Percentiles rank a stretch among this genome's conserved stretches.
Evolutionary conservation across 2,113 vertebrate genomes (phyloP).

Genomic region (Nesogale talazaci): DNA sequence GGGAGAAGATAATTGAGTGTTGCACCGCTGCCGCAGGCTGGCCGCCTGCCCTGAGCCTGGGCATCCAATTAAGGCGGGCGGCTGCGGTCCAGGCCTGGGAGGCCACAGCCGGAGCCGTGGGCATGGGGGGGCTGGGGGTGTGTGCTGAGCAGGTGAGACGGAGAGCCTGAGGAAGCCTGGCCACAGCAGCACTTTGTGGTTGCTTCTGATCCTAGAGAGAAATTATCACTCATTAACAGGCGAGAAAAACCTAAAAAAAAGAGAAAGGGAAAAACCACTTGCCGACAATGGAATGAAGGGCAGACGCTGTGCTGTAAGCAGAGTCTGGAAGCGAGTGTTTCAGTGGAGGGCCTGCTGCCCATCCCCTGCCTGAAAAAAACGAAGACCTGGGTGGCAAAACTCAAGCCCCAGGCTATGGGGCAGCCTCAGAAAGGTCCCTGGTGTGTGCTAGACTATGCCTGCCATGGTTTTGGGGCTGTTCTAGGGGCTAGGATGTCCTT

Average conservation of each 20-base stretch:
- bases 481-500: not conserved
- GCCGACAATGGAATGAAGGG: not conserved
- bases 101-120: not conserved
- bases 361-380: not conserved
- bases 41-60: not conserved
- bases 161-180: not conserved
- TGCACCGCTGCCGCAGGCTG: not conserved
- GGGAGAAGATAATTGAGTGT: not conserved
- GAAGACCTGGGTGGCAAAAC: not conserved
- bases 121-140: too few relatives aligned
- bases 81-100: not conserved
- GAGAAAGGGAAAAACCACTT: not conserved
- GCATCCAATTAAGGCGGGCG: not conserved
- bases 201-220: constrained; percentile 7
- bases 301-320: not conserved
- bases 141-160: not conserved
- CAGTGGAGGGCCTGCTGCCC: not conserved
- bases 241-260: not conserved
- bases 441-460: not conserved
- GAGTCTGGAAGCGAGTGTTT: not conserved
- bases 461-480: not conserved
- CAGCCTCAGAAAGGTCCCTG: not conserved
- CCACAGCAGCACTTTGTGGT: not conserved
- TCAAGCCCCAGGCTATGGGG: not conserved
- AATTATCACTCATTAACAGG: not conserved